Conservation (phyloP, 2,888 invertebrate species). For the Pogonocherus hispidulus region DNA sequence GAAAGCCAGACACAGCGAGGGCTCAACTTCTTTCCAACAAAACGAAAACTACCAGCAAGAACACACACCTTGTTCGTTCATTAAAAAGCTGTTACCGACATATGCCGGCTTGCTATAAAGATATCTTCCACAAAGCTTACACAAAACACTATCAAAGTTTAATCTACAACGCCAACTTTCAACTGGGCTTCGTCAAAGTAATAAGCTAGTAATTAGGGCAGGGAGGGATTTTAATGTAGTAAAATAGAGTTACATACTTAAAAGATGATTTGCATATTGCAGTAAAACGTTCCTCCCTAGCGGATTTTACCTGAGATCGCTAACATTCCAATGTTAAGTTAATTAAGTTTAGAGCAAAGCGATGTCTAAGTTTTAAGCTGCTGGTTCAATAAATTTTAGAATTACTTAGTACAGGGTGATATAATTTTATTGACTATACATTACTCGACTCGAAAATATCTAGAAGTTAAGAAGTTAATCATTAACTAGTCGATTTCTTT, state of each 20-base stretch:
- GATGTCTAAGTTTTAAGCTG: slow-evolving; percentile 20
- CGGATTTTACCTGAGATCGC: slow-evolving; percentile 32
- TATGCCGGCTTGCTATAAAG: slow-evolving; percentile 1
- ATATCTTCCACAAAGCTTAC: background rate
- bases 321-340: slow-evolving; percentile 23
- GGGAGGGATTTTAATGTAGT: slow-evolving; percentile 24
- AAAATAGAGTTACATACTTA: slow-evolving; percentile 24
- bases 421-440: slow-evolving; percentile 9
- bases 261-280: slow-evolving; percentile 32
- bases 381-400: slow-evolving; percentile 12
- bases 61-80: background rate
- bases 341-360: slow-evolving; percentile 29
- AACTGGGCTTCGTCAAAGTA: slow-evolving; percentile 25
- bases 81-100: slow-evolving; percentile 15
- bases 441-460: background rate
- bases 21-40: background rate
- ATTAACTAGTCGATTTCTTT: background rate
- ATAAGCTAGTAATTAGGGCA: slow-evolving; percentile 31
- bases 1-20: too few species aligned
- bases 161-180: slow-evolving; percentile 21
- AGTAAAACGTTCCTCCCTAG: slow-evolving; percentile 25
- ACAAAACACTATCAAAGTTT: slow-evolving; percentile 1
- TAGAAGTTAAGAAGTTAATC: background rate
- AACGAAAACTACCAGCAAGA: background rate
- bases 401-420: background rate